These are phyloP conservation scores for Platanista minor DNA, from an alignment of 2,113 vertebrate species.

Conservation along the genomic window DNA sequence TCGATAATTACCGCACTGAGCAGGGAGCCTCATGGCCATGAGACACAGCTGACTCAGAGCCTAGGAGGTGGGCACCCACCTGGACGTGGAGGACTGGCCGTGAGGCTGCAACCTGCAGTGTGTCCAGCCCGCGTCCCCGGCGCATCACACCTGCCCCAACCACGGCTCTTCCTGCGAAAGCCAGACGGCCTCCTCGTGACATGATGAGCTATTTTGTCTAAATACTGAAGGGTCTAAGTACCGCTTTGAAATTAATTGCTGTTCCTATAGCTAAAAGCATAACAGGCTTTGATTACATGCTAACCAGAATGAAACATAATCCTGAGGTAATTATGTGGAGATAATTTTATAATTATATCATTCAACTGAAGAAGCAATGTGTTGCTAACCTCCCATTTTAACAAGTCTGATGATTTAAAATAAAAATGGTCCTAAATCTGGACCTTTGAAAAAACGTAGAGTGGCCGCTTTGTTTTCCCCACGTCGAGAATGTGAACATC, in stretches of 20 bases:
- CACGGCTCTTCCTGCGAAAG: not conserved
- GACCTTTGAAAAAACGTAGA: constrained; percentile 59
- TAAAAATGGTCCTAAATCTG: constrained; percentile 77
- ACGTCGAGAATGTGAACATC: constrained; percentile 55
- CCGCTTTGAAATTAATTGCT: constrained; percentile 85
- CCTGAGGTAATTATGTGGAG: constrained; percentile 87
- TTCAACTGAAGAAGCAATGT: constrained; percentile 83
- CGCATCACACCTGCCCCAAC: not conserved
- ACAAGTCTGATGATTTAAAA: constrained; percentile 75
- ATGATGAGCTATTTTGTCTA: constrained; percentile 54
- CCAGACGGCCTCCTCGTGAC: not conserved
- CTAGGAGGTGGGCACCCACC: not conserved
- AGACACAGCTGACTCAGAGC: not conserved
- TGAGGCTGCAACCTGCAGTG: not conserved
- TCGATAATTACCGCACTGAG: accelerated
- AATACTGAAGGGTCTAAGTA: constrained; percentile 73
- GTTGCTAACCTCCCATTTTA: constrained; percentile 78
- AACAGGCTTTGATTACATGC: constrained; percentile 87
- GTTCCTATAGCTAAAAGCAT: constrained; percentile 86
- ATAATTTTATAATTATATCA: constrained; percentile 90
- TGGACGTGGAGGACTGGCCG: not conserved
- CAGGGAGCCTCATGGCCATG: accelerated
- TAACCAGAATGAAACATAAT: constrained; percentile 87
- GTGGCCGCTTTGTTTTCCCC: constrained; percentile 56
- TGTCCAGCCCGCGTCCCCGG: too few relatives aligned